Base-by-base conservation (phyloP, 2,113 vertebrate genomes). In the Chloropsis hardwickii region DNA sequence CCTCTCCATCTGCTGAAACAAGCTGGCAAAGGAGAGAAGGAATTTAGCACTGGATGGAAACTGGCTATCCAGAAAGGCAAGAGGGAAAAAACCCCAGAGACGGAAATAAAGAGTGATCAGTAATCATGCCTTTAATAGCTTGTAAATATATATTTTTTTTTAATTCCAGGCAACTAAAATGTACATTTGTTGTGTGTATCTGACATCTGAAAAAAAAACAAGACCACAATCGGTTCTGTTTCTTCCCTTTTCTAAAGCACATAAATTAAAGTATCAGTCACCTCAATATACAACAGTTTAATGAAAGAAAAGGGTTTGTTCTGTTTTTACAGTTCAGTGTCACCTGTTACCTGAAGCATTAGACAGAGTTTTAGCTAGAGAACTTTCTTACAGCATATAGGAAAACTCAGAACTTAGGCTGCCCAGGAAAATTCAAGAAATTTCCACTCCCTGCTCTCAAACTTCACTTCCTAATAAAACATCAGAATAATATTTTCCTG, bases 81-180 rank as follows among this genome's bases (percentile, higher is more conserved):
- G 61, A 64, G 31, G 7, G 5, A 28, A 62, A 25, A 89, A 91
- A 51, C 5, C 16, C 1, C 11, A 83, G 33, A 51, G 85, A 14
- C 24, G 53, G 70, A 90, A 86, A 66, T 76, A 66, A 87, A 72
- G 88, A 70, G n/a, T 80, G 90, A 83, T 94, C 90, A 96, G 90
- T 86, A 91, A 91, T 70, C 91, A 82, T 95, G 95, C 92, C 57
- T 97, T 97, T 96, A 96, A 93, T 96, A 89, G 72, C 61, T 97
- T 96, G 71, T 87, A 97, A 97, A 91, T 97, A 82, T 42, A 37
- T 37, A n/a, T n/a, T n/a, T 71, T 48, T 53, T 62, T 88, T 66
- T 7, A 1, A 90, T 87, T 96, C 94, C 83, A 92, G 92, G 96
- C 88, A 70, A 91, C 94, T 92, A 95, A 87, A 62, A 95, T 84